Base-by-base conservation (phyloP, 92 coral and sea anemone species). In the Meandrina meandrites region DNA sequence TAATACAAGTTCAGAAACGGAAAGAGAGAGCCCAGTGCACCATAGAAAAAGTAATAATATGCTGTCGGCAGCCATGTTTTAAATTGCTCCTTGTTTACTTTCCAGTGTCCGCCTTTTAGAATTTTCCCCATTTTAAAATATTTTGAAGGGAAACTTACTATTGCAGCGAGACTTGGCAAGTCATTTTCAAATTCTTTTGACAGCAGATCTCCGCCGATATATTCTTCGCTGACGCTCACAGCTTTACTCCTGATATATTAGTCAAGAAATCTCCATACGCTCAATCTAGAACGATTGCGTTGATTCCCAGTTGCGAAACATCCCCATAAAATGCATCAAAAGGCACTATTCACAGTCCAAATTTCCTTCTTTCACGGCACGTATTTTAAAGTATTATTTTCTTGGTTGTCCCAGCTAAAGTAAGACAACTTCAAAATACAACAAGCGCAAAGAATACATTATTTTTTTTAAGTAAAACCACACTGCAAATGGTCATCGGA, bases 1-100 rank as follows among this genome's bases (percentile, higher is more conserved):
- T 92, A 95, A 70, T 90, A 95, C 75, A 95, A 79, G 76, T 92
- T 94, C 34, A 95, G 81, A 40, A 90, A 95, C 2, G 98, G 98
- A 30, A 95, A 89, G 0, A 94, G 90, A 10, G 98, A 92, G 3
- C 98, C 98, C 22, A 95, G 50, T 10, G 97, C 97, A 6, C 95
- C 94, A 88, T 86, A 95, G 90, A 94, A 95, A 75, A 95, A 84
- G 86, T 90, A 95, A 66, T 92, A 92, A 89, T 92, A 95, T 0
- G 82, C 90, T 17, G 89, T 94, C 8, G 96, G 95, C 40, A 95
- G 93, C 87, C 94, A 89, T 90, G 84, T 78, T 66, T 85, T 90
- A 16, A 95, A 47, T 58, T 90, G 92, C 9, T 86, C 85, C 75
- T 84, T 91, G 89, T 78, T 89, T 36, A 93, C 88, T 81, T 81